phyloP scores from a whole-genome alignment of 1,140 invertebrate genomes.

The Fopius arisanus region DNA sequence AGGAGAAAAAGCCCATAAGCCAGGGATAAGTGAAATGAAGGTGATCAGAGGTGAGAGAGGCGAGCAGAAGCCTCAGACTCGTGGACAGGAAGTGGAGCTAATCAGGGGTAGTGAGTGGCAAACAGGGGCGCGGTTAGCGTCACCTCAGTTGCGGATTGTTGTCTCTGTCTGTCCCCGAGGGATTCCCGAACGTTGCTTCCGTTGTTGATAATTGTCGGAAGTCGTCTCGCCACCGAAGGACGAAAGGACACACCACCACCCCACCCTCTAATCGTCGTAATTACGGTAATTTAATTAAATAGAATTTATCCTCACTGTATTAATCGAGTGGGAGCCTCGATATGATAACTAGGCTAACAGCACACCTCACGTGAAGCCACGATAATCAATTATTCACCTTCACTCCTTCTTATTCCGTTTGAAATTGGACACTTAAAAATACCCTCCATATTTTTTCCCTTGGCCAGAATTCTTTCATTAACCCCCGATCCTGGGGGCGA shows the following conservation, averaged over 20 bases:
- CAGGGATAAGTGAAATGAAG: neutral
- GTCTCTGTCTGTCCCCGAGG: neutral
- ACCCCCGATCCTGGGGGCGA: neutral
- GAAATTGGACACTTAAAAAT: constrained; percentile 10
- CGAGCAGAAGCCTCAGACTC: constrained; percentile 38
- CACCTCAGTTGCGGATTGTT: constrained; percentile 12
- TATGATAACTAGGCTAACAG: neutral
- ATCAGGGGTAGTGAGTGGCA: constrained; percentile 67
- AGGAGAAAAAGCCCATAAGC: neutral
- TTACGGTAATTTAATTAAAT: constrained; percentile 34
- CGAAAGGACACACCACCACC: neutral
- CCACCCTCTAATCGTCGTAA: constrained; percentile 24
- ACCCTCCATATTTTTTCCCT: constrained; percentile 22
- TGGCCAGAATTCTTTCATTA: constrained; percentile 33
- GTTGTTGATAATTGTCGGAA: constrained; percentile 16
- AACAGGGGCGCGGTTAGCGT: constrained; percentile 62
- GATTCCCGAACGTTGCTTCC: neutral
- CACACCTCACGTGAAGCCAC: neutral
- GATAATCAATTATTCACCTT: constrained; percentile 4
- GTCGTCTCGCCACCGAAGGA: constrained; percentile 6
- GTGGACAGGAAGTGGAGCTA: constrained; percentile 63
- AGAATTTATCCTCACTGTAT: constrained; percentile 24
- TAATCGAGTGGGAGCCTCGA: neutral
- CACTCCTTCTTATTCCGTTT: neutral
- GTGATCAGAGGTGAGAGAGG: neutral